Evolutionary conservation across 2,113 vertebrate species (phyloP), one percentile per base, ranked within the genome.

Genomic region (Catharus minimus): DNA sequence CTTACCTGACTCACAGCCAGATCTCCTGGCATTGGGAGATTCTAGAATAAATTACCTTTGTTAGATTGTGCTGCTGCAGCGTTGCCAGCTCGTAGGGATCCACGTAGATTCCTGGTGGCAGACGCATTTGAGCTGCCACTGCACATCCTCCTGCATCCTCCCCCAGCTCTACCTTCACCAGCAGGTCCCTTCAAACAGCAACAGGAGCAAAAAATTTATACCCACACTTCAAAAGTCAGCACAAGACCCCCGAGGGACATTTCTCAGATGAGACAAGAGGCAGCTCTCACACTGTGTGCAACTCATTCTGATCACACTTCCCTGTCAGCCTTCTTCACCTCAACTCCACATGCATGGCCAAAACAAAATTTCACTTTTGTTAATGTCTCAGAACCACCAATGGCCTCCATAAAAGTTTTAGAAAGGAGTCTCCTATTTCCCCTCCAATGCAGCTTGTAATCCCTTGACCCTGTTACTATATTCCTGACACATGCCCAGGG

Each of bases 51-150:
- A 20, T 47, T 97, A 99, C 99, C 98, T 99, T 97, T 79, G 98
- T 98, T 47, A 97, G 27, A 4, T 96, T 98, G 61, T 97, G 97
- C 60, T 98, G 96, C 81, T 68, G 97, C 83, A 98, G 93, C 1
- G 97, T 97, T n/a, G 97, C 97, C 83, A 99, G 95, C 95, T 99
- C 98, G 33, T 99, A 98, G 10, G 98, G 98, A 95, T 99, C 99
- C 95, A 99, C 95, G 11, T 98, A 99, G 89, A 99, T 82, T 71
- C 98, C 99, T 17, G 95, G 43, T 0, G 99, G 98, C 66, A 99
- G 97, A 26, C 3, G 94, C 49, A 97, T 88, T 67, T 97, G 94
- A 43, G 98, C 96, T 93, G 98, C 92, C 79, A 98, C 82, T n/a
- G 89, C 56, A 56, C 98, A 97, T 36, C 83, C 90, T 64, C 66